Evolutionary conservation across 2,113 vertebrate species (phyloP).

Genomic region (Pogonocichla stellata): DNA sequence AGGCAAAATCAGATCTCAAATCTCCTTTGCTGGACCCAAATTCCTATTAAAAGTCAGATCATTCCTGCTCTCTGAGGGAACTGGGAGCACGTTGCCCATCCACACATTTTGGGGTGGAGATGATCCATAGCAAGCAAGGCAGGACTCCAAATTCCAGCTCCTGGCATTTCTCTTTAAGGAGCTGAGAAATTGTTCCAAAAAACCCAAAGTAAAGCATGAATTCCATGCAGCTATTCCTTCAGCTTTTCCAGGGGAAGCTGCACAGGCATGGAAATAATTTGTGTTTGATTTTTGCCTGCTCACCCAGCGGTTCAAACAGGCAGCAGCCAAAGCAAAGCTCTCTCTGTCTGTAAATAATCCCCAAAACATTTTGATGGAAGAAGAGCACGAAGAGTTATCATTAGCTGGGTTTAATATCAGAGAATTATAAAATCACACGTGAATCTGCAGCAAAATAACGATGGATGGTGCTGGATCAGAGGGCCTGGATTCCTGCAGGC

Average conservation of each 20-base stretch:
- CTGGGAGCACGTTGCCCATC: accelerated
- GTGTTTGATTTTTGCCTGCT: neutral
- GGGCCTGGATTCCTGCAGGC: neutral
- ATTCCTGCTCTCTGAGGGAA: neutral
- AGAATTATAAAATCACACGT: neutral
- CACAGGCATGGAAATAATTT: neutral
- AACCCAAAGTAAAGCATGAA: neutral
- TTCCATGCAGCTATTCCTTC: neutral
- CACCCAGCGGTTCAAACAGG: neutral
- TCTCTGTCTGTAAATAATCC: slow-evolving; percentile 5
- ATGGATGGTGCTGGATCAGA: neutral
- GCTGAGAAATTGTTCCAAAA: neutral
- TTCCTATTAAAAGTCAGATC: neutral
- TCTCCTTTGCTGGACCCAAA: neutral
- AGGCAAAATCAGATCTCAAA: neutral
- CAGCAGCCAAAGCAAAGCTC: slow-evolving; percentile 31
- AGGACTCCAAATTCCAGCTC: neutral
- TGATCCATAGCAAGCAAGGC: neutral
- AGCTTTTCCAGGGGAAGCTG: neutral
- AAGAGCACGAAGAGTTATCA: slow-evolving; percentile 8
- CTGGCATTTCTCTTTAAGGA: neutral
- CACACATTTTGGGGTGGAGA: neutral
- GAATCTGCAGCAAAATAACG: neutral
- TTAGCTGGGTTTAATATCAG: neutral
- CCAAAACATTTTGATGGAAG: neutral